Evolutionary conservation across 2,797 vertebrate species (phyloP), one percentile per base, ranked within the genome.

Genomic region (Gallinago stenura): DNA sequence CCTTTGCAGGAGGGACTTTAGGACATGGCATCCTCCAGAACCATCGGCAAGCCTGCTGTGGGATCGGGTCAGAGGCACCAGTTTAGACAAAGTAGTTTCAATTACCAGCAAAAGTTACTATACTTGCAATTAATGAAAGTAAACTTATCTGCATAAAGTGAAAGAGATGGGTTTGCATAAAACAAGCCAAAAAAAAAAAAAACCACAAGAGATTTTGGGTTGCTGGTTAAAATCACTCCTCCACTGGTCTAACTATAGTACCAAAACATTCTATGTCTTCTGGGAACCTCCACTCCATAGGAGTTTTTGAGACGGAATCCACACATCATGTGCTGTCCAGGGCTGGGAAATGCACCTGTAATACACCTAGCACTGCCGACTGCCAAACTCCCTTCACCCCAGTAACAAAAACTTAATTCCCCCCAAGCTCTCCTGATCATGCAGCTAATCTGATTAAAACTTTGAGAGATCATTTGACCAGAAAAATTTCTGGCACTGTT

Each of bases 401-500:
- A 51, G 19, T 58, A 86, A 89, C 35, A 73, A 64, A 75, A 21
- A n/a, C 7, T 33, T 20, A 30, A 48, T 15, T 50, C 50, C 20
- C 3, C 13, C 20, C 10, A 6, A 0, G 18, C 39, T 78, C 46
- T 76, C 50, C 45, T 28, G 15, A 71, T 17, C 11, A 5, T 33
- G 17, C 26, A 58, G n/a, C 48, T 78, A 50, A 33, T 35, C 43
- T 28, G 26, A 81, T 51, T n/a, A 81, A 81, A 81, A 79, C 24
- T 68, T 51, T 70, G 30, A 76, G 22, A 4, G 31, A 76, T 9
- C 79, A 87, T 64, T 68, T 91, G 33, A 94, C 35, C 19, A 83
- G 62, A 73, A 79, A 73, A 79, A 73, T 83, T 95, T 92, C 78
- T 95, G 85, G 69, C 85, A 78, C 46, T 66, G 25, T 33, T 78